Percentiles rank a stretch among this genome's conserved stretches.
Conservation (phyloP, 2,888 invertebrate genomes). For the Drosophila dives region DNA sequence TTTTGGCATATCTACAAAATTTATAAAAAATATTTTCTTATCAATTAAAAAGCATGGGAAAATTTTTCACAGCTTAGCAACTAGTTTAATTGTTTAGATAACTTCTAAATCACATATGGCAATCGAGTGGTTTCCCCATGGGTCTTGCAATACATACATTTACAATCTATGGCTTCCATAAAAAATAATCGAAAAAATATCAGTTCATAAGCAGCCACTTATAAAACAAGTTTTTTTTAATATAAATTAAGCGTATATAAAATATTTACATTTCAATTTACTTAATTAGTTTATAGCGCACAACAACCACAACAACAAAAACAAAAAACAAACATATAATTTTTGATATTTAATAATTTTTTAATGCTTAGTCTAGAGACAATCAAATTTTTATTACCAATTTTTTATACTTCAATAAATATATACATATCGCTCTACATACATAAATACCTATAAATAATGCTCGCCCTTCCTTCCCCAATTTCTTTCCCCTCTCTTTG, state of each 20-base stretch:
- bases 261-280: slow-evolving; percentile 46
- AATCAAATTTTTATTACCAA: slow-evolving; percentile 57
- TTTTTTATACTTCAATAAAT: slow-evolving; percentile 77
- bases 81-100: slow-evolving; percentile 55
- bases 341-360: slow-evolving; percentile 69
- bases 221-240: slow-evolving; percentile 28
- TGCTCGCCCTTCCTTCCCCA: slow-evolving; percentile 18
- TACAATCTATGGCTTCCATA: slow-evolving; percentile 58
- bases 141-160: slow-evolving; percentile 56
- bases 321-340: slow-evolving; percentile 19
- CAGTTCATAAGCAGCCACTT: slow-evolving; percentile 62
- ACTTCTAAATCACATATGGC: slow-evolving; percentile 48
- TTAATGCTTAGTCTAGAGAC: slow-evolving; percentile 42
- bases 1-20: slow-evolving; percentile 8
- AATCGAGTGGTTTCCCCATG: slow-evolving; percentile 71
- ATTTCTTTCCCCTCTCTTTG: slow-evolving; percentile 11
- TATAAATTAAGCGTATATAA: slow-evolving; percentile 28
- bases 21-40: neutral
- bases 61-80: slow-evolving; percentile 63
- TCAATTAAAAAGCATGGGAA: slow-evolving; percentile 58
- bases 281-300: slow-evolving; percentile 59
- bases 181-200: slow-evolving; percentile 25
- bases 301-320: neutral
- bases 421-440: slow-evolving; percentile 53
- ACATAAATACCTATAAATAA: slow-evolving; percentile 44